Percentiles rank a stretch among this genome's conserved stretches.
These are phyloP conservation scores for Asbolus verrucosus DNA, from an alignment of 1,140 invertebrate genomes.

Conservation along the genomic window DNA sequence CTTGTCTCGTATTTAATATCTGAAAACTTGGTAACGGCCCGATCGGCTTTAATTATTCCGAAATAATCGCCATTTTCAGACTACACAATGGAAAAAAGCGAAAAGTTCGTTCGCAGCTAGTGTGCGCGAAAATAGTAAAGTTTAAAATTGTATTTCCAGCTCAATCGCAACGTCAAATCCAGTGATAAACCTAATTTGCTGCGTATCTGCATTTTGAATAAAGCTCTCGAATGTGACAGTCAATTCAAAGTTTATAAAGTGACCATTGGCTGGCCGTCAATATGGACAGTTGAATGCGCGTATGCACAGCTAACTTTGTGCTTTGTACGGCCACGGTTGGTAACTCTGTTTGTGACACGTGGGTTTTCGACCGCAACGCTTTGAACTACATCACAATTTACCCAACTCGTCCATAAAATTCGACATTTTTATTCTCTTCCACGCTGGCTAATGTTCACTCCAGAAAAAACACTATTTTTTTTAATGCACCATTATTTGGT, in stretches of 20 bases:
- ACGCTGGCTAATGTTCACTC: background rate
- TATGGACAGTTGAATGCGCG: slow-evolving; percentile 54
- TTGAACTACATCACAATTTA: slow-evolving; percentile 47
- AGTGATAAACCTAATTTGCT: slow-evolving; percentile 50
- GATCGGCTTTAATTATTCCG: slow-evolving; percentile 25
- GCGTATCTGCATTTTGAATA: slow-evolving; percentile 49
- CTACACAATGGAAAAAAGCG: too few relatives aligned
- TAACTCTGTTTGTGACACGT: slow-evolving; percentile 51
- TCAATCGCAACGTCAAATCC: slow-evolving; percentile 44
- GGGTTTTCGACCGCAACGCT: slow-evolving; percentile 52
- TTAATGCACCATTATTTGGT: too few relatives aligned
- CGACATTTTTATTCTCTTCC: slow-evolving; percentile 15
- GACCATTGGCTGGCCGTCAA: slow-evolving; percentile 52
- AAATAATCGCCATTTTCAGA: too few relatives aligned
- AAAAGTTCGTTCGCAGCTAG: too few relatives aligned
- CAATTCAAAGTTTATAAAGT: slow-evolving; percentile 57
- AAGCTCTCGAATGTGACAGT: slow-evolving; percentile 51
- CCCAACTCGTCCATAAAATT: slow-evolving; percentile 34
- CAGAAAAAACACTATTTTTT: too few relatives aligned
- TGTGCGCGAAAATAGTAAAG: slow-evolving; percentile 13
- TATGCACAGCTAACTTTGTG: slow-evolving; percentile 52
- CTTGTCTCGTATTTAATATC: slow-evolving; percentile 51
- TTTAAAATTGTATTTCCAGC: slow-evolving; percentile 8
- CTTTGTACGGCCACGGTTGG: slow-evolving; percentile 51
- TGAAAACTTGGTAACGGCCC: slow-evolving; percentile 40